Conservation (phyloP, 2,888 invertebrate genomes). For the Eupithecia abbreviata region DNA sequence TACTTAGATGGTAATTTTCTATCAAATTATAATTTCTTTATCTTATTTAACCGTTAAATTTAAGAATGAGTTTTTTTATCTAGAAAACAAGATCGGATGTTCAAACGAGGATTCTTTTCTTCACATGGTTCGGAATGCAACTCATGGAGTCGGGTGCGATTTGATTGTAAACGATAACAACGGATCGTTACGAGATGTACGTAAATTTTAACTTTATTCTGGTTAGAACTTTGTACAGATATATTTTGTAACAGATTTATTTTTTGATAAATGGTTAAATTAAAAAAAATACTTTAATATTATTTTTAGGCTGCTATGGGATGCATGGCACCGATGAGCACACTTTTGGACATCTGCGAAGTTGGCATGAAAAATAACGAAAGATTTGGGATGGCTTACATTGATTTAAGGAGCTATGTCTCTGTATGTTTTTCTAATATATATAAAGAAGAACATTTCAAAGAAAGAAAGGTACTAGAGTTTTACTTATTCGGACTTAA, state of each 20-base stretch:
- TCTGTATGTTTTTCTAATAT: not conserved
- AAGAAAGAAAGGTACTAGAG: not conserved
- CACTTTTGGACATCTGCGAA: not conserved
- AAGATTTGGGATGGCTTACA: not conserved
- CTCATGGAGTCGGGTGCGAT: not conserved
- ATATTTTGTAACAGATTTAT: too few relatives aligned
- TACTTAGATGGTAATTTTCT: conserved; percentile 25
- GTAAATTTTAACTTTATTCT: too few relatives aligned
- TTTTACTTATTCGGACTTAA: too few relatives aligned
- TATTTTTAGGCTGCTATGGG: not conserved
- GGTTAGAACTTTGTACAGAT: too few relatives aligned
- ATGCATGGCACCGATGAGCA: not conserved
- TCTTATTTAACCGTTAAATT: too few relatives aligned
- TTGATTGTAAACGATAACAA: not conserved
- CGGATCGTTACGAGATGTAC: not conserved
- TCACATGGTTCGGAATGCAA: not conserved
- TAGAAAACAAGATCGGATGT: not conserved
- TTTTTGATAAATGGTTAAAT: too few relatives aligned
- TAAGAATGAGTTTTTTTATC: not conserved
- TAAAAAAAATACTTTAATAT: too few relatives aligned
- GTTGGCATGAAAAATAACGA: not conserved
- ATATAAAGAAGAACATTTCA: not conserved
- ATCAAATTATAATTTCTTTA: not conserved
- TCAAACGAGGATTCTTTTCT: not conserved
- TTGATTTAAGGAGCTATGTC: not conserved